A percentile compares a stretch with the other conserved stretches of the same genome.
Conservation (phyloP, 2,888 invertebrate species). For the Eurois occulta region DNA sequence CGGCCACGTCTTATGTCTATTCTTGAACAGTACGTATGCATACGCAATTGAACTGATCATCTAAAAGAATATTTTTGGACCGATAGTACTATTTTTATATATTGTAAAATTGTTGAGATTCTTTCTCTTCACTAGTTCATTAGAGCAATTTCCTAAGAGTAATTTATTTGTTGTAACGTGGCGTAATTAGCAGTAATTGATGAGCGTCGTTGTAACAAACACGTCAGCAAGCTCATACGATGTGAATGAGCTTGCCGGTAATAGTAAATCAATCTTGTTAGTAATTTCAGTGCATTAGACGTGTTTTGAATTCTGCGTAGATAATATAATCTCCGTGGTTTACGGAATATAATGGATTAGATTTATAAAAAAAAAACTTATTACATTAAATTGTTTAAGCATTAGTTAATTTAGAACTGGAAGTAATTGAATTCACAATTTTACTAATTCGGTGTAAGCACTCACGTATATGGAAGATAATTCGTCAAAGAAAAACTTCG, state of each 20-base stretch:
- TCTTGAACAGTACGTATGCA: conserved; percentile 43
- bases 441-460: neutral
- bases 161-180: conserved; percentile 22
- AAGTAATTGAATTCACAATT: neutral
- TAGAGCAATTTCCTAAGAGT: conserved; percentile 18
- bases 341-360: neutral
- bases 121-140: conserved; percentile 28
- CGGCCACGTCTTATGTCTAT: conserved; percentile 53
- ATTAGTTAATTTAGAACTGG: conserved; percentile 7
- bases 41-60: conserved; percentile 31
- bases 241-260: too few species aligned
- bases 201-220: conserved; percentile 27
- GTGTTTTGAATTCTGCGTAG: conserved; percentile 9
- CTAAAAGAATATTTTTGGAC: conserved; percentile 41
- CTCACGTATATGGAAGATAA: neutral
- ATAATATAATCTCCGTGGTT: neutral
- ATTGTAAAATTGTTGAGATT: conserved; percentile 25
- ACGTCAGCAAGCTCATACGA: conserved; percentile 31
- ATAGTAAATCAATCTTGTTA: conserved; percentile 40
- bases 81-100: conserved; percentile 55
- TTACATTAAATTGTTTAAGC: neutral
- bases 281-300: conserved; percentile 15
- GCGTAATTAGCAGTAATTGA: conserved; percentile 43
- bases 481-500: neutral
- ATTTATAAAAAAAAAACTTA: neutral